phyloP scores from a whole-genome alignment of 2,113 vertebrate genomes.

The Festucalex cinctus region DNA sequence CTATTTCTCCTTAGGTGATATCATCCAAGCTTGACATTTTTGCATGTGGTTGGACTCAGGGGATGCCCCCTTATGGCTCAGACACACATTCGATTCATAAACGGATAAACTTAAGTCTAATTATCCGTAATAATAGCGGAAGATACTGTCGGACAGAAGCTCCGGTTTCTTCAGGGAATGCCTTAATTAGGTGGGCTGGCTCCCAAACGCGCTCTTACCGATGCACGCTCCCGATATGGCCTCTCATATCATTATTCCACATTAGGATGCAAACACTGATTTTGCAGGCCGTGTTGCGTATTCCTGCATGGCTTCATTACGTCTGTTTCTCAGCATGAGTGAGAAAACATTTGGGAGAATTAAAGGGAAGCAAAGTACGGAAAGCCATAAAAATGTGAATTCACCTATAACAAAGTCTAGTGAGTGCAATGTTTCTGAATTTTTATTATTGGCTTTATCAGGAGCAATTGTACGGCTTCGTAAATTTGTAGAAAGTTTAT shows the following conservation, averaged over 20 bases:
- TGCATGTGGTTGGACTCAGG: neutral
- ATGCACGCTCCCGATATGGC: slow-evolving; percentile 34
- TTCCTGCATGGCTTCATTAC: slow-evolving; percentile 31
- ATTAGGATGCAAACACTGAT: slow-evolving; percentile 21
- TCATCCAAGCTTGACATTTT: neutral
- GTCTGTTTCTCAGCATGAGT: slow-evolving; percentile 5
- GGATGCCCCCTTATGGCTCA: neutral
- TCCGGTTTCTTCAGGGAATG: slow-evolving; percentile 38
- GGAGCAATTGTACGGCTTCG: neutral
- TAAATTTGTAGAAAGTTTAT: slow-evolving; percentile 7
- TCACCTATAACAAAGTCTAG: slow-evolving; percentile 12
- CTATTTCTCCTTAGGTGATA: neutral
- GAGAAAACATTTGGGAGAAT: slow-evolving; percentile 6
- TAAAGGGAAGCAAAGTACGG: slow-evolving; percentile 18
- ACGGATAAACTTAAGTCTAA: slow-evolving; percentile 35
- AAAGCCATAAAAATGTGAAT: slow-evolving; percentile 19
- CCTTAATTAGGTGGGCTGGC: slow-evolving; percentile 52
- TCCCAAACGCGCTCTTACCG: slow-evolving; percentile 26
- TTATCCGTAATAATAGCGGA: slow-evolving; percentile 41
- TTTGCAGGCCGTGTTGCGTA: slow-evolving; percentile 12
- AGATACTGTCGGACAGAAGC: slow-evolving; percentile 26
- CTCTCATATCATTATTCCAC: slow-evolving; percentile 38
- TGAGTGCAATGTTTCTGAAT: neutral
- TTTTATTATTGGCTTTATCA: slow-evolving; percentile 1
- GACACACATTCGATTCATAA: slow-evolving; percentile 16